These are phyloP conservation scores for Apodemia hepburni DNA, from an alignment of 2,888 invertebrate genomes.

Conservation along the genomic window DNA sequence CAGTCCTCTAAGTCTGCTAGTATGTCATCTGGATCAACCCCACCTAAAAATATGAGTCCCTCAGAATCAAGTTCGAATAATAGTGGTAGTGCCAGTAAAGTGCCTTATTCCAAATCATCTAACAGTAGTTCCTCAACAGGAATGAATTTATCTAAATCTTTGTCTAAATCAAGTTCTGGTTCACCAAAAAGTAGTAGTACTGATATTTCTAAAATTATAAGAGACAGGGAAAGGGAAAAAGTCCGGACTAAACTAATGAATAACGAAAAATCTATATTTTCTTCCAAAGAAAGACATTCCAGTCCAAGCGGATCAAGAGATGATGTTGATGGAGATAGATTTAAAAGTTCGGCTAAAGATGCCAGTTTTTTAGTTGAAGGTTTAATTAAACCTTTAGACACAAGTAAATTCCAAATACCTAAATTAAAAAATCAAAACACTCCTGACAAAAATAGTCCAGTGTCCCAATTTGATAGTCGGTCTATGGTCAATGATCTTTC, in stretches of 20 bases:
- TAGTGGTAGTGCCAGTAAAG: constrained; percentile 55
- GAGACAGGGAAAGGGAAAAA: constrained; percentile 81
- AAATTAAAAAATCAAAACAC: constrained; percentile 82
- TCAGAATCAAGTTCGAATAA: constrained; percentile 53
- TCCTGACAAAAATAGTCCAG: constrained; percentile 67
- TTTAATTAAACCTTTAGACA: constrained; percentile 87
- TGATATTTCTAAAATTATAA: constrained; percentile 77
- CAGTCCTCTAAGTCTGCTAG: no score
- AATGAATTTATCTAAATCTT: constrained; percentile 68
- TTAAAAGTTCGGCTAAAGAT: constrained; percentile 82
- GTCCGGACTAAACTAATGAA: constrained; percentile 80
- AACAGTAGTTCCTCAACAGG: constrained; percentile 55
- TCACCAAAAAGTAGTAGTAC: constrained; percentile 82
- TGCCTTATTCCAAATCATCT: constrained; percentile 72
- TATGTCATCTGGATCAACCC: no score
- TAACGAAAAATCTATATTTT: constrained; percentile 83
- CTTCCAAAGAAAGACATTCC: constrained; percentile 82
- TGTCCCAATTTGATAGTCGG: constrained; percentile 63
- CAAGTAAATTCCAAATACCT: constrained; percentile 93
- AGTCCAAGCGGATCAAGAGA: constrained; percentile 84
- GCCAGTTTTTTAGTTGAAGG: constrained; percentile 85
- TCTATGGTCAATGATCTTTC: constrained; percentile 70
- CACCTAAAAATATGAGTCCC: constrained; percentile 61
- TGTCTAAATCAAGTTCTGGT: constrained; percentile 75
- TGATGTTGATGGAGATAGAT: constrained; percentile 82